Evolutionary conservation across 2,888 invertebrate species (phyloP), one percentile per base, ranked within the genome.

Genomic region (Shargacucullia verbasci): DNA sequence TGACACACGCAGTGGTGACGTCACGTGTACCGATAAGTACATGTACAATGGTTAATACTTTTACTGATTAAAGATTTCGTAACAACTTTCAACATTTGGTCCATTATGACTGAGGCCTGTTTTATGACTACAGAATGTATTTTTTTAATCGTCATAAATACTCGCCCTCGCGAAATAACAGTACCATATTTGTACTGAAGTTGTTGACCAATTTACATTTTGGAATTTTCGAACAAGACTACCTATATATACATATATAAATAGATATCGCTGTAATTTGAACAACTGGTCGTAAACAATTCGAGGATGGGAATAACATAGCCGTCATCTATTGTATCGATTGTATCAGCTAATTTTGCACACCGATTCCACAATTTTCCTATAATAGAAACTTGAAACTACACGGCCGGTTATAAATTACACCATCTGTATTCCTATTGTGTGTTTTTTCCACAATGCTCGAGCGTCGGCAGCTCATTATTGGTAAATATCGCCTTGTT

Each of bases 361-460:
- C 57, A 57, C 40, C 25, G 56, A 54, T 44, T 44, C 60, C 54
- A 49, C 47, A 55, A 56, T 75, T 72, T 60, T 44, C 57, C 67
- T 67, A 38, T 50, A 63, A 56, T 44, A 59, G 66, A 65, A 72
- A 72, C 57, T 55, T 64, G 55, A 61, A 69, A 68, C 73, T 55
- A 58, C 50, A 59, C 55, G 55, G 50, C 55, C 39, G 65, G 62
- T 72, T 73, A 76, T 73, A 73, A 73, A 73, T 76, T 64, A 76
- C 74, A 57, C 62, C 59, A 73, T 76, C 52, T 60, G 68, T 74
- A 63, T 70, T 70, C 39, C 45, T 56, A 68, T 76, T 75, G 68
- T 76, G 60, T 66, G 50, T 52, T 65, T 68, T 70, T 62, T 58
- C 57, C 49, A 59, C 53, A 69, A 60, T 60, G 52, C 55, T 44